phyloP scores from a whole-genome alignment of 2,888 invertebrate species.

The Ornithoptera alexandrae region DNA sequence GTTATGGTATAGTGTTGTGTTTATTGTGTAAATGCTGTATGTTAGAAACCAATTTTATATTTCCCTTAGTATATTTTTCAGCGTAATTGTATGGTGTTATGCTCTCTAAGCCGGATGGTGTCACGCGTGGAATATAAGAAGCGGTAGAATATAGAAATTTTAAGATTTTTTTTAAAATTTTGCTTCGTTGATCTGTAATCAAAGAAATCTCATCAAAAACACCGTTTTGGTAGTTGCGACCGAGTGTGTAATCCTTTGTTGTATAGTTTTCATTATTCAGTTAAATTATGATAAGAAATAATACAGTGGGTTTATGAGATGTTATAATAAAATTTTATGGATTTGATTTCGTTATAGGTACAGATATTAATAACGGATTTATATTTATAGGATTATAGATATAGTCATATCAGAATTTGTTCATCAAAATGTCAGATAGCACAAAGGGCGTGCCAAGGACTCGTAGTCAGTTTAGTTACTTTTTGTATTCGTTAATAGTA shows the following conservation, averaged over 20 bases:
- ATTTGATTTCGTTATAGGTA: background rate
- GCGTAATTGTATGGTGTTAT: background rate
- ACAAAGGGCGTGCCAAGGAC: too few species aligned
- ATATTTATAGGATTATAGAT: background rate
- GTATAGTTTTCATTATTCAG: background rate
- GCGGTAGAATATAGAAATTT: conserved; percentile 4
- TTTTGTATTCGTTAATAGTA: background rate
- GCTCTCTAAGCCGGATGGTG: conserved; percentile 1
- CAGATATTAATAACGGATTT: background rate
- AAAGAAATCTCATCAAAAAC: conserved; percentile 18
- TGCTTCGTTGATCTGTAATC: conserved; percentile 19
- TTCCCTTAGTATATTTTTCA: background rate
- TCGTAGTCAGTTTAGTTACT: background rate
- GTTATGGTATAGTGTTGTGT: background rate
- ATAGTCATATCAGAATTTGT: background rate
- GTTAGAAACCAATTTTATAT: background rate
- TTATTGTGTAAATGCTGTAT: background rate
- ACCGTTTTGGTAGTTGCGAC: background rate
- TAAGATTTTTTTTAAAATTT: conserved; percentile 4
- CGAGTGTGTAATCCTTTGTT: background rate
- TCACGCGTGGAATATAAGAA: conserved; percentile 1
- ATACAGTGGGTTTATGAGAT: background rate
- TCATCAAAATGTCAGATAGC: background rate
- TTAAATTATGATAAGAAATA: background rate
- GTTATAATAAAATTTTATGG: background rate